Base-by-base conservation (phyloP, 2,888 invertebrate genomes). In the Hypomecis atomaria region DNA sequence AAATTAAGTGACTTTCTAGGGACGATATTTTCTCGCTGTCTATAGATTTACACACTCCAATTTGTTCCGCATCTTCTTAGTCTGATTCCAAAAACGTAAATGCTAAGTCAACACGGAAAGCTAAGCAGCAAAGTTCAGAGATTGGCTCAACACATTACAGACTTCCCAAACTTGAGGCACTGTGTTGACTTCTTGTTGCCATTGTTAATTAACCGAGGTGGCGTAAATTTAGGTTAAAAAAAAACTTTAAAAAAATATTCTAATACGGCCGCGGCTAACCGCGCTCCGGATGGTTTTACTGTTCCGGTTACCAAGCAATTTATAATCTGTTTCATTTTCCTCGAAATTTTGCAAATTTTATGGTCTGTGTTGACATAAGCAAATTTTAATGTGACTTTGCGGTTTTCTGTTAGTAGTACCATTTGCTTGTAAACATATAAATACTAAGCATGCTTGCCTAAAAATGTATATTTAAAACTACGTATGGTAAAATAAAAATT, bases 211-310 rank as follows among this genome's bases (percentile, higher is more conserved):
- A 65, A 65, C 65, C 57, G 71, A 76, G 74, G 73, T 72, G 71
- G 74, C 74, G 77, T 78, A 76, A 75, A 82, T 83, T 82, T 81
- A 10, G 70, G 72, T 70, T 64, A 69, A 73, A 81, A 71, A 70
- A 66, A 71, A 71, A 66, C 38, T 53, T 56, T 59, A 54, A 57
- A 70, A n/a, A 66, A 71, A 66, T 64, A 49, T 60, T 59, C 63
- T 62, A 62, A 59, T 59, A 56, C 61, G 48, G 54, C 57, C 33
- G 56, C 34, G 37, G 59, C 55, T 60, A 57, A 61, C 60, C 60
- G 52, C 52, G 53, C 53, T 44, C 63, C 54, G 63, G 59, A 64
- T 59, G 47, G 59, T 64, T 63, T 50, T 47, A 56, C 37, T 45
- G 23, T 56, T 64, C 50, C 55, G 56, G 50, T 50, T 50, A 47